Base-by-base conservation (phyloP, 2,888 invertebrate genomes). In the Amiota mariae region DNA sequence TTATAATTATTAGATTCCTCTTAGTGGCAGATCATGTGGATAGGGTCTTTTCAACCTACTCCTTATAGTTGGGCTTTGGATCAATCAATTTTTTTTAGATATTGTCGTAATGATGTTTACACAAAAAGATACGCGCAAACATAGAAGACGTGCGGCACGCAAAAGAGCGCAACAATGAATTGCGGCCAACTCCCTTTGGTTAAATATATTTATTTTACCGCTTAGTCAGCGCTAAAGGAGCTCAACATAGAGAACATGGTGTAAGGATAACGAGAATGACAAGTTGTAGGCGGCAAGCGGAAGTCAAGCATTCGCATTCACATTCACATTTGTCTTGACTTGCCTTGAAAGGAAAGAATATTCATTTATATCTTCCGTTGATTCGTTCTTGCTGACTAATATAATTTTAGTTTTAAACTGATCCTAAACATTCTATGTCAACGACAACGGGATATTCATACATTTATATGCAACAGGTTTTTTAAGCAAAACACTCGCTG, bases 401-500 rank as follows among this genome's bases (percentile, higher is more conserved):
- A 20, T 59, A 59, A 24, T 9, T 11, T 8, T 20, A 24, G 59
- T 24, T 59, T 59, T 11, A 6, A 15, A 56, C 2, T 9, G 13
- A 15, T 15, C 13, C 56, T 56, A 56, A n/a, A 18, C n/a, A 56
- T 56, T 6, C 36, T 36, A 24, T 24, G 36, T 36, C 36, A 36
- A 6, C 36, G 36, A 6, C 4, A 4, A 6, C 36, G 36, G 36
- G 36, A 36, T 36, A 36, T 36, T 36, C 36, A 36, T 6, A 36
- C 36, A 6, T 6, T 36, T 2, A 79, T 77, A 74, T 82, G 85
- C 83, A 84, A 86, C 83, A 83, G 85, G 86, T 86, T 85, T 83
- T 79, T 85, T 82, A 73, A 76, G 79, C 82, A 20, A 59, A 15
- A n/a, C 59, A 85, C 80, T 36, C 36, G 36, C 36, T 36, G 36